Evolutionary conservation across 30 jellyfish, hydroid and myxozoan species (phyloP).

Genomic region (Haliclystus octoradiatus): DNA sequence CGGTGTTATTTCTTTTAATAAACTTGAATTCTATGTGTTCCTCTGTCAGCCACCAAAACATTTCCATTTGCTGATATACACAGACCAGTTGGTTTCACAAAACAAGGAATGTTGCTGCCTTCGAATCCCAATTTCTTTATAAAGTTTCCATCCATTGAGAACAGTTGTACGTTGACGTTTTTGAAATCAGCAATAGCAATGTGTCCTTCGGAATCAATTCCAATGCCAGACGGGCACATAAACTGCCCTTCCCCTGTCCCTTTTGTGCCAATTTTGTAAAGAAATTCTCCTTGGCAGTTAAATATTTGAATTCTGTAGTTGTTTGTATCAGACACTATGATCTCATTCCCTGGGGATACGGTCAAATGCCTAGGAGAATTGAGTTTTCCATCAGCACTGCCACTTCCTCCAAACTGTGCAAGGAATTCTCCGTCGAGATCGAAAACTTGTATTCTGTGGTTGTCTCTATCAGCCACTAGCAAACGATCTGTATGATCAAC

Average conservation of each 20-base stretch:
- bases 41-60: conserved; percentile 80
- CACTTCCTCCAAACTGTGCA: conserved; percentile 73
- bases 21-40: conserved; percentile 65
- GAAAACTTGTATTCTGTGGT: conserved; percentile 74
- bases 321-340: conserved; percentile 81
- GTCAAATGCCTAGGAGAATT: conserved; percentile 90
- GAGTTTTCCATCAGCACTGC: conserved; percentile 79
- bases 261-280: conserved; percentile 70
- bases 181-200: conserved; percentile 86
- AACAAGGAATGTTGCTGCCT: conserved; percentile 40
- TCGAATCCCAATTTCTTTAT: conserved; percentile 61
- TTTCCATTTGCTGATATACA: conserved; percentile 61
- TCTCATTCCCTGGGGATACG: conserved; percentile 33
- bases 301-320: conserved; percentile 68
- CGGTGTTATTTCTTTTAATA: too few species aligned
- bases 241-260: conserved; percentile 88
- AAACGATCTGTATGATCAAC: conserved; percentile 66
- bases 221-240: conserved; percentile 92
- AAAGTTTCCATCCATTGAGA: conserved; percentile 48
- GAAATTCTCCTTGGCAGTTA: conserved; percentile 49
- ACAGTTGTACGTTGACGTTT: conserved; percentile 74
- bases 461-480: conserved; percentile 89
- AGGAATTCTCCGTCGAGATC: conserved; percentile 68
- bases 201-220: conserved; percentile 75
- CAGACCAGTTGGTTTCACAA: conserved; percentile 78